These are phyloP conservation scores for Danaus plexippus DNA, from an alignment of 1,140 invertebrate genomes.

Conservation along the genomic window DNA sequence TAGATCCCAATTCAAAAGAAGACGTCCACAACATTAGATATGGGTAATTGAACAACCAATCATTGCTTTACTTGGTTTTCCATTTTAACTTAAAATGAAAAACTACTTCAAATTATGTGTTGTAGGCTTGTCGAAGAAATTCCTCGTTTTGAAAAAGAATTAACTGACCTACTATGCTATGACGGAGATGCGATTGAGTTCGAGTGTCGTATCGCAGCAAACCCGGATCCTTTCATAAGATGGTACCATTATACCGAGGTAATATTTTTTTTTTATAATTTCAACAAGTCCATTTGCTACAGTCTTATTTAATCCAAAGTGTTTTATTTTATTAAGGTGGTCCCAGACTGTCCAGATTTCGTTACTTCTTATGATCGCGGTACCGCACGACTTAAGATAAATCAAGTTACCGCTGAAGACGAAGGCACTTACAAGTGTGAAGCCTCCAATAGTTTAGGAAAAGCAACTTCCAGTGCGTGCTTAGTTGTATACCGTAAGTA, in stretches of 20 bases:
- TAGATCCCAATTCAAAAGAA: conserved; percentile 39
- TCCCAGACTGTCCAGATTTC: conserved; percentile 80
- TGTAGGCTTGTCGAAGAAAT: conserved; percentile 81
- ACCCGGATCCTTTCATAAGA: conserved; percentile 78
- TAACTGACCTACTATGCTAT: conserved; percentile 84
- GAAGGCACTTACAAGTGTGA: conserved; percentile 92
- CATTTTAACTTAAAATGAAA: too few species aligned
- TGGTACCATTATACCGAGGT: conserved; percentile 88
- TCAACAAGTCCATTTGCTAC: too few species aligned
- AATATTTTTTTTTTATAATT: conserved; percentile 17
- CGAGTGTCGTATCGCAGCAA: conserved; percentile 81
- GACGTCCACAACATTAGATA: conserved; percentile 55
- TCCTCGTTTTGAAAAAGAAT: conserved; percentile 78
- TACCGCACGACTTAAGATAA: conserved; percentile 79
- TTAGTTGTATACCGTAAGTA: conserved; percentile 84
- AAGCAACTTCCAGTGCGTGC: conserved; percentile 83
- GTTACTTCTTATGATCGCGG: conserved; percentile 77
- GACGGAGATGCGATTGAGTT: conserved; percentile 85
- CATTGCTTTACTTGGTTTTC: too few species aligned
- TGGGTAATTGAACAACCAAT: conserved; percentile 32
- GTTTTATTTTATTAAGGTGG: conserved; percentile 55
- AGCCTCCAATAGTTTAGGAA: conserved; percentile 85
- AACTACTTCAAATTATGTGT: conserved; percentile 9
- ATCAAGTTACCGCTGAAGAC: conserved; percentile 86
- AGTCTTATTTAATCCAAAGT: too few species aligned